phyloP scores from a whole-genome alignment of 2,113 vertebrate species.

The Beaufortia kweichowensis region DNA sequence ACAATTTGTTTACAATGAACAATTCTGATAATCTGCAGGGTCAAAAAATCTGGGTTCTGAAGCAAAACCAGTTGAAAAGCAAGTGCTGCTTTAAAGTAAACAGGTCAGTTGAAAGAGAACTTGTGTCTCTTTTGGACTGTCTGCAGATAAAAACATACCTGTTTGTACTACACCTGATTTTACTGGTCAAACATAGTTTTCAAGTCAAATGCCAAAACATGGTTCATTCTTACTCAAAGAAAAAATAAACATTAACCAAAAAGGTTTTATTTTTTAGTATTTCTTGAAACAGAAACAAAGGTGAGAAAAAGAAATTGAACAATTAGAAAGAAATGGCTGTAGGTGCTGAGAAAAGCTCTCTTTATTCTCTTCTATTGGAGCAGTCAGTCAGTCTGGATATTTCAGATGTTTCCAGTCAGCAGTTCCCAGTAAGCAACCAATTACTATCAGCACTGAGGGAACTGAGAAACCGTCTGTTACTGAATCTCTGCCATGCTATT shows the following conservation, averaged over 20 bases:
- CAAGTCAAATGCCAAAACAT: background rate
- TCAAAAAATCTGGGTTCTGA: background rate
- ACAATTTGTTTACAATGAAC: too few species aligned
- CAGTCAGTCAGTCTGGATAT: background rate
- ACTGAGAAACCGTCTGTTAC: background rate
- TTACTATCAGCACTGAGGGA: slow-evolving; percentile 8
- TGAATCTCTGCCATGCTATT: background rate
- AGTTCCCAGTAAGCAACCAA: background rate
- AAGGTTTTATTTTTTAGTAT: background rate
- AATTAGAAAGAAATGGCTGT: slow-evolving; percentile 1
- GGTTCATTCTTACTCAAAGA: background rate
- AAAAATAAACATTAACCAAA: background rate
- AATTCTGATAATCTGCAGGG: too few species aligned
- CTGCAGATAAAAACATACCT: background rate
- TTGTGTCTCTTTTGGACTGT: background rate
- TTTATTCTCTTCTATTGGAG: background rate
- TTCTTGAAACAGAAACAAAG: too few species aligned
- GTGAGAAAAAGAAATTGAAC: background rate
- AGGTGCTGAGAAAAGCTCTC: background rate
- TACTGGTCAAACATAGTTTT: background rate
- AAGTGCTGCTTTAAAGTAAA: background rate
- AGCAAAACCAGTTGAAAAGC: background rate
- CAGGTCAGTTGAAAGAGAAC: background rate
- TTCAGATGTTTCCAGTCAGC: slow-evolving; percentile 25
- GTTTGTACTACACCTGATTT: background rate